Evolutionary conservation across 2,888 invertebrate genomes (phyloP).

Genomic region (Scaptomyza polygonia): DNA sequence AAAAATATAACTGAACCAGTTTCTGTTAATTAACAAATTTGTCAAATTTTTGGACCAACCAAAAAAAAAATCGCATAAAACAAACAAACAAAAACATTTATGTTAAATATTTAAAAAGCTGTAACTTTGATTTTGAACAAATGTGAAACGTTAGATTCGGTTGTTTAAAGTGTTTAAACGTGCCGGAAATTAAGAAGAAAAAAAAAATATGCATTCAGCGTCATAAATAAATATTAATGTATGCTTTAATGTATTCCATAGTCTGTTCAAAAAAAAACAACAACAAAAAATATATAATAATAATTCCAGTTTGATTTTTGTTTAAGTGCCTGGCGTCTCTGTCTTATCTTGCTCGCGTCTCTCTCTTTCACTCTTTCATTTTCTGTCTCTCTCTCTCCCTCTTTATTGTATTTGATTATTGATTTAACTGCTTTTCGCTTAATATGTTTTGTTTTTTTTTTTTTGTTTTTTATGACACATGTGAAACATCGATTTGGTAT

Average conservation of each 20-base stretch:
- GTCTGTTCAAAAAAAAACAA: too few species aligned
- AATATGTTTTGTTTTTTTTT: conserved; percentile 31
- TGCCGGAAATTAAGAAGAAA: conserved; percentile 27
- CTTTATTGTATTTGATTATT: conserved; percentile 22
- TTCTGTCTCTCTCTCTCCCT: background rate
- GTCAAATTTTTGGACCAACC: conserved; percentile 58
- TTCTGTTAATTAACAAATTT: conserved; percentile 68
- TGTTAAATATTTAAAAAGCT: conserved; percentile 20
- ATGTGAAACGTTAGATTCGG: conserved; percentile 11
- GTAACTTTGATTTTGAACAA: conserved; percentile 17
- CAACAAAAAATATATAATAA: background rate
- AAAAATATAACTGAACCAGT: conserved; percentile 70
- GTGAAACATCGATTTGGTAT: conserved; percentile 61
- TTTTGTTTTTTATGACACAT: conserved; percentile 66
- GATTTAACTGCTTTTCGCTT: conserved; percentile 3
- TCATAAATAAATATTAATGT: conserved; percentile 24
- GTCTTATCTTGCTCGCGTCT: background rate
- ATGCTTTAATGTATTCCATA: background rate
- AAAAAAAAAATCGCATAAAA: conserved; percentile 10
- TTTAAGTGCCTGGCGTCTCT: conserved; percentile 23
- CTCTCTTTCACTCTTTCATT: background rate
- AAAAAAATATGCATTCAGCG: conserved; percentile 19
- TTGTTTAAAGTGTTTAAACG: background rate
- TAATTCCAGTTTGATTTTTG: conserved; percentile 57
- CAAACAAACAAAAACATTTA: conserved; percentile 19